These are phyloP conservation scores for Acanthis flammea DNA, from an alignment of 2,797 vertebrate genomes.

Conservation along the genomic window DNA sequence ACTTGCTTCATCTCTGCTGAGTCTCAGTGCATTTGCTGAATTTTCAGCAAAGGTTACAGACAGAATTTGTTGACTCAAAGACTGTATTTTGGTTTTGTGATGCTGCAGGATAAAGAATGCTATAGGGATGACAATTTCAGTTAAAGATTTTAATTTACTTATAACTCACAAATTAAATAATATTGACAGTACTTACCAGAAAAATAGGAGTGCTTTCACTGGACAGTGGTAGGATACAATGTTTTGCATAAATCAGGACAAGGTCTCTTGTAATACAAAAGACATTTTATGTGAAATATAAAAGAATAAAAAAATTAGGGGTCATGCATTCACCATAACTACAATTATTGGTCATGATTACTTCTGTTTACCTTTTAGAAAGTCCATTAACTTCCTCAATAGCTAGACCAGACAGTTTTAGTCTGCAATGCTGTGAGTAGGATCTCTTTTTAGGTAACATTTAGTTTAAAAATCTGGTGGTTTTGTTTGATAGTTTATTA, in stretches of 20 bases:
- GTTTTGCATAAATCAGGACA: neutral
- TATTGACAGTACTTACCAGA: neutral
- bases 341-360: neutral
- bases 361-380: neutral
- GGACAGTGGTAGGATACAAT: neutral
- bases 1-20: neutral
- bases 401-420: neutral
- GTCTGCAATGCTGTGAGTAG: neutral
- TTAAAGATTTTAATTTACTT: neutral
- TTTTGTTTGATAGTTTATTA: neutral
- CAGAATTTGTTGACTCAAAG: neutral
- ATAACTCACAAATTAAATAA: neutral
- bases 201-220: neutral
- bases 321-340: neutral
- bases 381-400: neutral
- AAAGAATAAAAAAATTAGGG: neutral
- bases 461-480: neutral
- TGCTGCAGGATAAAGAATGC: neutral
- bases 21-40: conserved; percentile 12
- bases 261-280: neutral
- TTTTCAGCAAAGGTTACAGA: neutral
- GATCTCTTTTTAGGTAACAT: neutral
- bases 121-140: neutral
- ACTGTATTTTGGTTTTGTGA: neutral
- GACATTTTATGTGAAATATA: neutral